These are phyloP conservation scores for Hucho hucho DNA, from an alignment of 2,113 vertebrate genomes.

Conservation along the genomic window DNA sequence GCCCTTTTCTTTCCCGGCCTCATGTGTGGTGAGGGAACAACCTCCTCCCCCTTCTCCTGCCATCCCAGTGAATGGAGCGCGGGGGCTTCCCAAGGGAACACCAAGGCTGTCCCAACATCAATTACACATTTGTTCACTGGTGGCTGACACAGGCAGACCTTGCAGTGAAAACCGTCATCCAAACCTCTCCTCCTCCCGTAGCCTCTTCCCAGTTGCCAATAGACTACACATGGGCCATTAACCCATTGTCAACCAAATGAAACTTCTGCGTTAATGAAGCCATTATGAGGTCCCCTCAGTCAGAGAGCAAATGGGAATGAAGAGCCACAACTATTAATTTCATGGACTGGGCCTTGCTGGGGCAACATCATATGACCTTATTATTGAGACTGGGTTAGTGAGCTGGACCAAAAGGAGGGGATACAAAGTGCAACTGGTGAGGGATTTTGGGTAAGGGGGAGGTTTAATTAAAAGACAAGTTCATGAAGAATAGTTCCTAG, in stretches of 20 bases:
- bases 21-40: slow-evolving; percentile 58
- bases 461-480: no score
- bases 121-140: slow-evolving; percentile 83
- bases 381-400: slow-evolving; percentile 75
- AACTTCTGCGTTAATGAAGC: slow-evolving; percentile 81
- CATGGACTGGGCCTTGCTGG: slow-evolving; percentile 70
- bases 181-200: slow-evolving; percentile 63
- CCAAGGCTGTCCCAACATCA: slow-evolving; percentile 78
- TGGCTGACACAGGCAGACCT: slow-evolving; percentile 75
- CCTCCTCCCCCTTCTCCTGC: slow-evolving; percentile 14
- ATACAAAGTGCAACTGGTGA: neutral
- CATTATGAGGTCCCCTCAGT: slow-evolving; percentile 78
- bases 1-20: slow-evolving; percentile 65
- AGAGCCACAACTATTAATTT: slow-evolving; percentile 74
- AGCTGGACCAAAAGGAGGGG: slow-evolving; percentile 56
- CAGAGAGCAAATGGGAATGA: slow-evolving; percentile 73
- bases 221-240: slow-evolving; percentile 76
- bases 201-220: slow-evolving; percentile 66
- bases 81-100: slow-evolving; percentile 64
- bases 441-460: slow-evolving; percentile 14
- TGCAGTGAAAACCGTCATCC: slow-evolving; percentile 74
- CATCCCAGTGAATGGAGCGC: slow-evolving; percentile 48
- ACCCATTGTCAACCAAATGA: slow-evolving; percentile 78
- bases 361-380: slow-evolving; percentile 69
- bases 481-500: no score